These are phyloP conservation scores for Liasis olivaceus DNA, from an alignment of 2,797 vertebrate species.

Conservation along the genomic window DNA sequence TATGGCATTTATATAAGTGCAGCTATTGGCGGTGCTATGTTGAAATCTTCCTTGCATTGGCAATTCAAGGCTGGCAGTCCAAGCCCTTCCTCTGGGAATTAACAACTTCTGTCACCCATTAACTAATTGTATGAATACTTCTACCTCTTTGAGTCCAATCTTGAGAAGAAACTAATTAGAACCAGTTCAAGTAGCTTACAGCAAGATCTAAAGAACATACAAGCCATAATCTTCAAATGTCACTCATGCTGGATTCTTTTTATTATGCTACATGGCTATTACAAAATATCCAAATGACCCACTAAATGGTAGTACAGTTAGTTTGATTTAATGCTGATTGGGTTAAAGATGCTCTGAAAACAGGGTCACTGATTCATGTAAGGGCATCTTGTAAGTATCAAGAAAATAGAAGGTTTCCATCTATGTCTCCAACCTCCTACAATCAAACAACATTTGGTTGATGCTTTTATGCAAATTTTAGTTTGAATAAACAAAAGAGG, in stretches of 20 bases:
- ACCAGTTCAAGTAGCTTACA: not conserved
- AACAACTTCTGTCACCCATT: not conserved
- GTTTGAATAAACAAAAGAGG: not conserved
- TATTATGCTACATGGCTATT: not conserved
- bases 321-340: not conserved
- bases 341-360: not conserved
- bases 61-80: not conserved
- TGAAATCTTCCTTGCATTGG: not conserved
- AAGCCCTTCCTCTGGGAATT: not conserved
- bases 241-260: not conserved
- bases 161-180: not conserved
- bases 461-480: not conserved
- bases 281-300: not conserved
- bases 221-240: not conserved
- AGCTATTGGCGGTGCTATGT: not conserved
- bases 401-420: not conserved
- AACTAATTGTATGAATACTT: not conserved
- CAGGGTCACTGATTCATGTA: not conserved
- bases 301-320: not conserved
- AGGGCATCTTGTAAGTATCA: not conserved
- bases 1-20: not conserved
- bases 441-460: not conserved
- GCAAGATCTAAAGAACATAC: not conserved
- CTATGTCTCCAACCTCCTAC: not conserved
- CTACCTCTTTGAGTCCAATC: not conserved